phyloP scores from a whole-genome alignment of 2,888 invertebrate species.

The Ceraclea dissimilis region DNA sequence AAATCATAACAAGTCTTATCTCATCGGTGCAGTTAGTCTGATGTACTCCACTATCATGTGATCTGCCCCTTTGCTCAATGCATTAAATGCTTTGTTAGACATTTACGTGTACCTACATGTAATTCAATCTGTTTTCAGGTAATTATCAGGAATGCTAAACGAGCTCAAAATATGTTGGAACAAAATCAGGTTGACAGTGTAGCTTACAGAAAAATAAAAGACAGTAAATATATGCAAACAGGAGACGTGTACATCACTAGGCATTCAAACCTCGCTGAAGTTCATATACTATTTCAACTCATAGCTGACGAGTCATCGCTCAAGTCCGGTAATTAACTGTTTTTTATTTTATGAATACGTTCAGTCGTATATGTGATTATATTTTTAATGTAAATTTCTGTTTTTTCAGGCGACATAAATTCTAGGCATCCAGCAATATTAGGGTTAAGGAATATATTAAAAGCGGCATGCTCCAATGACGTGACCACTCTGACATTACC shows the following conservation, averaged over 20 bases:
- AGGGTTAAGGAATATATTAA: slow-evolving; percentile 89
- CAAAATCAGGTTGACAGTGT: slow-evolving; percentile 28
- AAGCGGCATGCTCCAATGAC: slow-evolving; percentile 92
- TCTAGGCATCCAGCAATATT: slow-evolving; percentile 93
- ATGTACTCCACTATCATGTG: too few relatives aligned
- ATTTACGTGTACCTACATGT: too few relatives aligned
- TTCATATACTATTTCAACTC: slow-evolving; percentile 93
- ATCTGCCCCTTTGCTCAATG: too few relatives aligned
- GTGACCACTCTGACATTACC: slow-evolving; percentile 90
- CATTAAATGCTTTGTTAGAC: too few relatives aligned
- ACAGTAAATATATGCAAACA: slow-evolving; percentile 58
- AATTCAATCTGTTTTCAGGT: too few relatives aligned
- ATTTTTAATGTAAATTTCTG: neutral
- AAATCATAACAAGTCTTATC: too few relatives aligned
- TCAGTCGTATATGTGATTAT: neutral
- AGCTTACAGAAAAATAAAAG: slow-evolving; percentile 31
- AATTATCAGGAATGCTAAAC: slow-evolving; percentile 19
- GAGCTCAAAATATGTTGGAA: slow-evolving; percentile 21
- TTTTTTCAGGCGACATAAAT: slow-evolving; percentile 73
- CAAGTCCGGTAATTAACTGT: slow-evolving; percentile 36
- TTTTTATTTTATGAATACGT: neutral
- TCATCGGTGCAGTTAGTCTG: too few relatives aligned
- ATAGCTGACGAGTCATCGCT: slow-evolving; percentile 75
- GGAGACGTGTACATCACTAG: slow-evolving; percentile 82
- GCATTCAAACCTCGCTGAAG: slow-evolving; percentile 91